Conservation (phyloP, 2,113 vertebrate genomes). For the Cephalopterus ornatus region DNA sequence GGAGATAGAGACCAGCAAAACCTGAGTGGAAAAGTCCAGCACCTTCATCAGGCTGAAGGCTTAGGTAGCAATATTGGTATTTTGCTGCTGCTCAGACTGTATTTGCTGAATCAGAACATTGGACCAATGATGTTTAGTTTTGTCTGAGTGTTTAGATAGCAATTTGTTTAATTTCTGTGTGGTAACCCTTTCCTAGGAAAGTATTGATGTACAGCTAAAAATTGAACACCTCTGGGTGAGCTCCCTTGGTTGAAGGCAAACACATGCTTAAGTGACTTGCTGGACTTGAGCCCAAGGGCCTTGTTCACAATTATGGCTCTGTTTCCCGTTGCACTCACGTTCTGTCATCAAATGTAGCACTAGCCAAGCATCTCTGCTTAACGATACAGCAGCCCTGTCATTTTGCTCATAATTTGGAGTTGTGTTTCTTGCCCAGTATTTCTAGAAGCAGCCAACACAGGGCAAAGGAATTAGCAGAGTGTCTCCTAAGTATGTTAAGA, state of each 20-base stretch:
- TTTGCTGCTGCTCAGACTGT: background rate
- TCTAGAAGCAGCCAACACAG: background rate
- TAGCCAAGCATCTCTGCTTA: background rate
- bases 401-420: background rate
- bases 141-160: background rate
- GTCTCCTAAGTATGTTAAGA: background rate
- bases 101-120: background rate
- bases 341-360: background rate
- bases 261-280: slow-evolving; percentile 30
- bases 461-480: background rate
- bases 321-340: background rate
- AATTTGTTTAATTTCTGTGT: background rate
- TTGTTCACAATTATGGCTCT: background rate
- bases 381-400: background rate
- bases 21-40: slow-evolving; percentile 15
- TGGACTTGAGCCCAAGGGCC: slow-evolving; percentile 23
- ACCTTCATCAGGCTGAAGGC: background rate
- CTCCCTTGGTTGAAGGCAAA: slow-evolving; percentile 23
- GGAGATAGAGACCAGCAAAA: background rate
- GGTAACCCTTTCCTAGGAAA: background rate
- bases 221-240: background rate
- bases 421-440: background rate
- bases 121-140: background rate
- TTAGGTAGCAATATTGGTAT: background rate
- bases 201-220: background rate